phyloP scores from a whole-genome alignment of 1,140 invertebrate genomes.

The Penaeus japonicus region DNA sequence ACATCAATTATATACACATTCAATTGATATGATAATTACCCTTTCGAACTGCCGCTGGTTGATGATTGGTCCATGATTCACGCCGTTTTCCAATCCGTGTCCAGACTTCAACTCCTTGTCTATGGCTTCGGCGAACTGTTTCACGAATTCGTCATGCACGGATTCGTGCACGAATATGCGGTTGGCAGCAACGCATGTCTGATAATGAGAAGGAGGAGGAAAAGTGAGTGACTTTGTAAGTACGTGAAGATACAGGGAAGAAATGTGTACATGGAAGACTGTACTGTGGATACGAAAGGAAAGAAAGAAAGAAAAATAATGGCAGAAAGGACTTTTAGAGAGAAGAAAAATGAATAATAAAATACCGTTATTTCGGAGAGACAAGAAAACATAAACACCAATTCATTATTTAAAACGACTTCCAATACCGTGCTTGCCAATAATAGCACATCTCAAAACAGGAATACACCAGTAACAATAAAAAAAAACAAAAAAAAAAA shows the following conservation, averaged over 20 bases:
- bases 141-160: slow-evolving; percentile 85
- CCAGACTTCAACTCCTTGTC: slow-evolving; percentile 78
- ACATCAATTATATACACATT: not conserved
- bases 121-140: slow-evolving; percentile 75
- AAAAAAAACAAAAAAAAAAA: too few species aligned
- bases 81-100: slow-evolving; percentile 75
- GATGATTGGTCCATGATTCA: slow-evolving; percentile 90
- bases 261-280: too few species aligned
- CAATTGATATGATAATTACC: slow-evolving; percentile 64
- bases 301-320: too few species aligned
- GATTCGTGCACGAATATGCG: slow-evolving; percentile 89
- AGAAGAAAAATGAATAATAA: too few species aligned
- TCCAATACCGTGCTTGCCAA: too few species aligned
- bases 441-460: too few species aligned
- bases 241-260: not conserved
- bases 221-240: slow-evolving; percentile 60
- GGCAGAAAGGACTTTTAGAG: too few species aligned
- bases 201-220: not conserved
- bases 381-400: too few species aligned
- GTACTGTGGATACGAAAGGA: too few species aligned
- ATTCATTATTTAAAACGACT: too few species aligned
- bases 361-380: too few species aligned
- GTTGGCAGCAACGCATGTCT: slow-evolving; percentile 97
- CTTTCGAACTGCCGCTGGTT: slow-evolving; percentile 87
- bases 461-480: too few species aligned